These are phyloP conservation scores for Ephydatia muelleri DNA, from an alignment of 37 sponge, comb jelly and placozoan genomes.

Conservation along the genomic window DNA sequence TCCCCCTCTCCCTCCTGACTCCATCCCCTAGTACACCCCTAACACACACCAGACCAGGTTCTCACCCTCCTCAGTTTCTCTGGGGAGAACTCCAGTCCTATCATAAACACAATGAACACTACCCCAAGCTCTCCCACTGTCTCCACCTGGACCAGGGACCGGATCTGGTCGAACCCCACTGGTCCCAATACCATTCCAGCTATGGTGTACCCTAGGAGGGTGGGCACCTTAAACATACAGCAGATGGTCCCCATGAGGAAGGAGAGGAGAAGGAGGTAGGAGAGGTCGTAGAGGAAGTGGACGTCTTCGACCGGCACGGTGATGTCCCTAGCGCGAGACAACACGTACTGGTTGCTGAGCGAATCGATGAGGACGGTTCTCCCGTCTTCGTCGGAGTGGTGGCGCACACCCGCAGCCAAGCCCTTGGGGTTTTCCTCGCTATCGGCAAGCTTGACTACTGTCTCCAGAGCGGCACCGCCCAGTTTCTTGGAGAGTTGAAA, in stretches of 20 bases:
- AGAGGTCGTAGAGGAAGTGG: constrained; percentile 69
- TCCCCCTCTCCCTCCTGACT: no score
- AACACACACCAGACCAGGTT: background rate
- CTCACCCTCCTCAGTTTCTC: constrained; percentile 82
- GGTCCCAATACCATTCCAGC: constrained; percentile 91
- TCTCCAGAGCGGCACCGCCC: constrained; percentile 59
- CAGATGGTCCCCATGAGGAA: constrained; percentile 60
- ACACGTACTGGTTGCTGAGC: constrained; percentile 76
- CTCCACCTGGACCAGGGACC: constrained; percentile 74
- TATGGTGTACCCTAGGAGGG: constrained; percentile 84
- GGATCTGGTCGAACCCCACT: constrained; percentile 66
- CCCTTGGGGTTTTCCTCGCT: background rate
- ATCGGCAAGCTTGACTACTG: constrained; percentile 65
- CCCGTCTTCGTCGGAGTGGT: background rate
- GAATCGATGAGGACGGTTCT: constrained; percentile 75
- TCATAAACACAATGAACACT: constrained; percentile 82
- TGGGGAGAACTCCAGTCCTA: constrained; percentile 90
- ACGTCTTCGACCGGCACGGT: constrained; percentile 83
- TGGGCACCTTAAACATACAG: constrained; percentile 62
- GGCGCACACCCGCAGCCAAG: background rate
- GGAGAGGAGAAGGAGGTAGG: constrained; percentile 65
- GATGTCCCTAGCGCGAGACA: constrained; percentile 72
- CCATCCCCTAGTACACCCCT: background rate
- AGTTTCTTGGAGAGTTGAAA: constrained; percentile 43
- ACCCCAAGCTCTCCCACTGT: constrained; percentile 95